Base-by-base conservation (phyloP, 92 coral and sea anemone species). In the Zoanthus sansibaricus region DNA sequence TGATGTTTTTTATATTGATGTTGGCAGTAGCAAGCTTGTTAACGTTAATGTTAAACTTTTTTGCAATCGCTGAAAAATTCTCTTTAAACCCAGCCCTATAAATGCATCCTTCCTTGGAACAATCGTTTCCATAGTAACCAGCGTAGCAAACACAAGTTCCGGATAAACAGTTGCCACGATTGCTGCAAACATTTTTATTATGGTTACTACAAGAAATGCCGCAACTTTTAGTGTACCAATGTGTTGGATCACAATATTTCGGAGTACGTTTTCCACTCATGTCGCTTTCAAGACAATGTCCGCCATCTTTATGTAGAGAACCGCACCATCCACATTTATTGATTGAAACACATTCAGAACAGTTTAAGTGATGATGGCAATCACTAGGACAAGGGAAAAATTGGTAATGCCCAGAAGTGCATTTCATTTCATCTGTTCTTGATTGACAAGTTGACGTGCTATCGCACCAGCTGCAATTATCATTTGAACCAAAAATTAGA, bases 401-500 rank as follows among this genome's bases (percentile, higher is more conserved):
- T 44, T 62, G 56, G 9, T 64, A 72, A 0, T 70, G 80, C 42
- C 31, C 25, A 49, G 71, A 42, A n/a, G n/a, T 70, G 15, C 91
- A 88, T 8, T 30, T 54, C 71, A 46, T 44, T 20, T 54, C 25
- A 30, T 68, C 31, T 25, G 18, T 37, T 17, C 30, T 76, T 10
- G 47, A 71, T 30, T 78, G 61, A 49, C 92, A 84, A 37, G 61
- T 79, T 16, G 86, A 52, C 0, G 88, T 55, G 20, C 72, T 64
- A n/a, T 88, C 89, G 30, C 94, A 91, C 94, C 94, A 91, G 85
- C 49, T 77, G 61, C 94, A 91, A 3, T 76, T 85, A 47, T 76
- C 91, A 1, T 18, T 59, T 44, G 45, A 16, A 47, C 91, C 91
- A 83, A 74, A 61, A 32, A 86, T 54, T 33, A 91, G 45, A 52